These are phyloP conservation scores for Drosophila rellima DNA, from an alignment of 2,888 invertebrate genomes.

Conservation along the genomic window DNA sequence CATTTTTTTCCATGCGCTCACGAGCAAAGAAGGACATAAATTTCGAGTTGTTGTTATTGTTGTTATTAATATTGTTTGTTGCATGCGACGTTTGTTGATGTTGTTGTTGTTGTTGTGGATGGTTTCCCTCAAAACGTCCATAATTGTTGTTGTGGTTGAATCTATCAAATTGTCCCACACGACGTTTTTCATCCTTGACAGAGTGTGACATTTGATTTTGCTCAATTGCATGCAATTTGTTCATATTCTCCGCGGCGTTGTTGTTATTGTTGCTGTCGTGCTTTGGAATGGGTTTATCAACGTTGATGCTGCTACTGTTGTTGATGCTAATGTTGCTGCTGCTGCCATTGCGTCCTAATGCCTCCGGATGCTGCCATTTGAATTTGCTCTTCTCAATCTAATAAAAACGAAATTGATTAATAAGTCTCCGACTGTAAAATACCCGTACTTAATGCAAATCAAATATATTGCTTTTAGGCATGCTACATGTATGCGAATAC, in stretches of 20 bases:
- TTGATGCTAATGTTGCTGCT: constrained; percentile 40
- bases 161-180: constrained; percentile 65
- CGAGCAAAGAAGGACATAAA: constrained; percentile 70
- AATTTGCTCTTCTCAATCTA: constrained; percentile 57
- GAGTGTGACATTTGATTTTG: constrained; percentile 16
- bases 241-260: constrained; percentile 59
- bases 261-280: constrained; percentile 63
- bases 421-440: no score
- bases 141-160: constrained; percentile 48
- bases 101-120: constrained; percentile 37
- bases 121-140: constrained; percentile 29
- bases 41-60: constrained; percentile 63
- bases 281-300: constrained; percentile 38
- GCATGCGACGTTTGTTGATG: constrained; percentile 10
- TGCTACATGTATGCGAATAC: no score
- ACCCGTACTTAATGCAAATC: not conserved
- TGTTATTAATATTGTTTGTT: constrained; percentile 44
- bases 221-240: constrained; percentile 47
- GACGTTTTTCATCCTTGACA: constrained; percentile 63
- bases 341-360: constrained; percentile 36
- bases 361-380: constrained; percentile 58
- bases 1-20: constrained; percentile 57
- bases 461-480: no score
- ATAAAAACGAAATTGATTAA: not conserved
- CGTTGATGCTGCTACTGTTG: constrained; percentile 39